A percentile compares a stretch with the other conserved stretches of the same genome.
phyloP scores from a whole-genome alignment of 2,888 invertebrate species.

The Loripinus fragilis region DNA sequence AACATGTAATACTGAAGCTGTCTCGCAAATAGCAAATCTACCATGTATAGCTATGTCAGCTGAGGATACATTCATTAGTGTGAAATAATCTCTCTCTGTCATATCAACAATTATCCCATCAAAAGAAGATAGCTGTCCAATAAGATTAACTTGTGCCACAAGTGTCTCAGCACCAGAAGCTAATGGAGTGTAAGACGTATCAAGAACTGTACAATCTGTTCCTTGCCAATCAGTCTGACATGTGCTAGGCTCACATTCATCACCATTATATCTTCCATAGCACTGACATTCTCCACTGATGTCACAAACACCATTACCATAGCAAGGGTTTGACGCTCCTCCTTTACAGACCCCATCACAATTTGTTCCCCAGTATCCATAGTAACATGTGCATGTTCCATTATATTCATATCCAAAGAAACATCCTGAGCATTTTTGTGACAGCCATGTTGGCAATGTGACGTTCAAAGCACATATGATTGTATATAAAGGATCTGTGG shows the following conservation, averaged over 20 bases:
- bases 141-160: conserved; percentile 61
- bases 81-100: conserved; percentile 49
- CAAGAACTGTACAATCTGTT: conserved; percentile 63
- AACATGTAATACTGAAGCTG: conserved; percentile 31
- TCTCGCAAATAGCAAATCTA: conserved; percentile 46
- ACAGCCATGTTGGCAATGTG: conserved; percentile 63
- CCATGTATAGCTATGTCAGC: conserved; percentile 38
- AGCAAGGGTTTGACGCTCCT: conserved; percentile 63
- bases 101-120: conserved; percentile 68
- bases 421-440: conserved; percentile 60
- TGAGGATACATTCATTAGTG: conserved; percentile 39
- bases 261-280: conserved; percentile 62
- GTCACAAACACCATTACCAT: conserved; percentile 63
- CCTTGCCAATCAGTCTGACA: conserved; percentile 68
- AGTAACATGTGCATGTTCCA: conserved; percentile 62
- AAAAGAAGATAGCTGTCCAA: conserved; percentile 64
- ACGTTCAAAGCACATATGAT: conserved; percentile 51
- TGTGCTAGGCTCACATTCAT: conserved; percentile 44
- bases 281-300: conserved; percentile 66
- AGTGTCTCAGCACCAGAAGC: conserved; percentile 37
- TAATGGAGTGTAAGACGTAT: conserved; percentile 41
- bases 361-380: conserved; percentile 67
- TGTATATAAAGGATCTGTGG: conserved; percentile 33
- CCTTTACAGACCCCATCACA: conserved; percentile 69
- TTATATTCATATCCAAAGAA: conserved; percentile 56